These are phyloP conservation scores for Aptenodytes forsteri DNA, from an alignment of 2,113 vertebrate genomes.

Conservation along the genomic window DNA sequence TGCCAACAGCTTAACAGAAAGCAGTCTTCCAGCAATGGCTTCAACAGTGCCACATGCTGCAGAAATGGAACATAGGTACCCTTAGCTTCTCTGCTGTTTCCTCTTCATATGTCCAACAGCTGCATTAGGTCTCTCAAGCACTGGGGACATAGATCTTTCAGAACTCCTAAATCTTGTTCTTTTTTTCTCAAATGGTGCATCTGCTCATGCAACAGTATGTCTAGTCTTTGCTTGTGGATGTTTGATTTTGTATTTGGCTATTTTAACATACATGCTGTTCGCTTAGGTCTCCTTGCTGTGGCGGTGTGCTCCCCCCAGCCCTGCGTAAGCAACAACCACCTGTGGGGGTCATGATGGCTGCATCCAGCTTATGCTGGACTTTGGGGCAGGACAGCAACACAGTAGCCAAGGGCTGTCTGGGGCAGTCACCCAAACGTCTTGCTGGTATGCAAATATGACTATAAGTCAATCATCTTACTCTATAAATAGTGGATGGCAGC, in stretches of 20 bases:
- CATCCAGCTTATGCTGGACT: too few relatives aligned
- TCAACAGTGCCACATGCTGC: not conserved
- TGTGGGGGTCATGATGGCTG: too few relatives aligned
- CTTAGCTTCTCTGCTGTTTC: accelerated
- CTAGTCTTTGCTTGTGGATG: not conserved
- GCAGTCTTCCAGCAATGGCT: not conserved
- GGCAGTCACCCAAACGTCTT: too few relatives aligned
- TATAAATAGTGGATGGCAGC: too few relatives aligned
- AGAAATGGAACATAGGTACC: not conserved
- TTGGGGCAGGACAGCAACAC: too few relatives aligned
- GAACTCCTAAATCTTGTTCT: not conserved
- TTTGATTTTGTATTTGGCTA: not conserved
- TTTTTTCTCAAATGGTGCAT: not conserved
- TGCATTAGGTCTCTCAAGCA: not conserved
- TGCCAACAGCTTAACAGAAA: not conserved
- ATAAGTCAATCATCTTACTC: too few relatives aligned
- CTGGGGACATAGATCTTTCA: not conserved
- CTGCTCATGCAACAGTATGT: not conserved
- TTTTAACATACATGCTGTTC: not conserved
- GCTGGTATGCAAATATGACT: too few relatives aligned
- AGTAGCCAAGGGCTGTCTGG: too few relatives aligned
- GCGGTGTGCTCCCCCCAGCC: too few relatives aligned
- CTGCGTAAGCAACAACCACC: too few relatives aligned
- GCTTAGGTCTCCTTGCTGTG: not conserved
- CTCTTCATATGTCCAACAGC: accelerated